Conservation (phyloP, 2,888 invertebrate species). For the Mylabris sibirica region DNA sequence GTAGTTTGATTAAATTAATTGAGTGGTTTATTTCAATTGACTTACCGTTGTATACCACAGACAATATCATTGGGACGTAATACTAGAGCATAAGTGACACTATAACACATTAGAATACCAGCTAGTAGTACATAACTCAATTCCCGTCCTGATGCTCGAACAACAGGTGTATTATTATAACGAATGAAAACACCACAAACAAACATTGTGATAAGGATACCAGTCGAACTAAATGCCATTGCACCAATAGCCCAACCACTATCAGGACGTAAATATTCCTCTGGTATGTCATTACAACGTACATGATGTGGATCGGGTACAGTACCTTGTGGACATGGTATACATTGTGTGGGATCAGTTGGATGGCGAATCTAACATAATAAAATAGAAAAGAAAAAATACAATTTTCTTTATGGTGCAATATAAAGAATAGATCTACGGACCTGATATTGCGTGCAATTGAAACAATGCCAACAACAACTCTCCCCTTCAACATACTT, state of each 20-base stretch:
- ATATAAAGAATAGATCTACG: neutral
- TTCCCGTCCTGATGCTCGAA: slow-evolving; percentile 93
- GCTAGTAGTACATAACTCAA: slow-evolving; percentile 89
- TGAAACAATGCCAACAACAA: slow-evolving; percentile 94
- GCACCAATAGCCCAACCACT: slow-evolving; percentile 94
- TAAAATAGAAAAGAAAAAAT: neutral
- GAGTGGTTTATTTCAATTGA: neutral
- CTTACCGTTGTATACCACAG: slow-evolving; percentile 87
- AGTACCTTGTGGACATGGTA: slow-evolving; percentile 82
- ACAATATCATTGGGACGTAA: slow-evolving; percentile 86
- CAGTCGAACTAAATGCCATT: slow-evolving; percentile 86
- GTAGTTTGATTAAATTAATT: neutral
- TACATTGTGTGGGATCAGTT: slow-evolving; percentile 82
- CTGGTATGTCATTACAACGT: slow-evolving; percentile 78
- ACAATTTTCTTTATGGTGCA: neutral
- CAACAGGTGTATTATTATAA: slow-evolving; percentile 92
- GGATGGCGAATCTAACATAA: slow-evolving; percentile 82
- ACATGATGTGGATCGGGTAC: slow-evolving; percentile 81
- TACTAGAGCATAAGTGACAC: slow-evolving; percentile 90
- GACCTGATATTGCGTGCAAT: slow-evolving; percentile 87
- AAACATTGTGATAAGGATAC: slow-evolving; percentile 75
- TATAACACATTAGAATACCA: slow-evolving; percentile 90
- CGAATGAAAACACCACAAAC: slow-evolving; percentile 67
- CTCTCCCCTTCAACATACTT: slow-evolving; percentile 92
- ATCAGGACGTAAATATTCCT: slow-evolving; percentile 81